Percentiles rank a stretch among this genome's conserved stretches.
Evolutionary conservation across 2,888 invertebrate genomes (phyloP).

Genomic region (Pachydiplax longipennis): DNA sequence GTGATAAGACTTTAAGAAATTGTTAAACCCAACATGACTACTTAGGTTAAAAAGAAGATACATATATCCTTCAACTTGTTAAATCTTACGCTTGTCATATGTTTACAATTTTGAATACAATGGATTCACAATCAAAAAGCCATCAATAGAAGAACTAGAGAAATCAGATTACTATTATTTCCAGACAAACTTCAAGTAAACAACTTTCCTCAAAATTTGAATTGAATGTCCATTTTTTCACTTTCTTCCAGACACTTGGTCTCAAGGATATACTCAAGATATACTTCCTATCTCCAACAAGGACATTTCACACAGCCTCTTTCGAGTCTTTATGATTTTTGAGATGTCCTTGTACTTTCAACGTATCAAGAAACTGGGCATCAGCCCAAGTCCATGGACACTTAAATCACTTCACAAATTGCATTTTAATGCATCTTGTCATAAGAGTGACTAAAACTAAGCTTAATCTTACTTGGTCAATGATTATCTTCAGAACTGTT

Average conservation of each 20-base stretch:
- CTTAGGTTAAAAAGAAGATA: too few species aligned
- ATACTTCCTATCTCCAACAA: not conserved
- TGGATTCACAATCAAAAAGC: too few species aligned
- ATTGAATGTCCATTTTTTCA: not conserved
- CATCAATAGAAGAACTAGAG: too few species aligned
- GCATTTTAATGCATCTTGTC: not conserved
- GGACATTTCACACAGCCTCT: not conserved
- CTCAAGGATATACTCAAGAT: slow-evolving; percentile 15
- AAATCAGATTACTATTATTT: too few species aligned
- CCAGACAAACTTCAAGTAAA: too few species aligned
- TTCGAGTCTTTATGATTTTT: not conserved
- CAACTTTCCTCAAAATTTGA: too few species aligned
- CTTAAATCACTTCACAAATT: not conserved
- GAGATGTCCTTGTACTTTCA: slow-evolving; percentile 11
- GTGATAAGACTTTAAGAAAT: too few species aligned
- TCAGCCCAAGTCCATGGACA: not conserved
- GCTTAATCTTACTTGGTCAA: too few species aligned
- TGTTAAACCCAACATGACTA: too few species aligned
- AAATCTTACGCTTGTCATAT: too few species aligned
- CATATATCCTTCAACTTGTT: too few species aligned
- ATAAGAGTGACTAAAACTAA: not conserved
- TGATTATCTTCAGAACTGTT: not conserved
- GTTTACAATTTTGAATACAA: too few species aligned
- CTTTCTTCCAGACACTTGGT: not conserved
- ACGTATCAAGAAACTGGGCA: not conserved